phyloP scores from a whole-genome alignment of 2,888 invertebrate species.

The Polydrusus pterygomalis region DNA sequence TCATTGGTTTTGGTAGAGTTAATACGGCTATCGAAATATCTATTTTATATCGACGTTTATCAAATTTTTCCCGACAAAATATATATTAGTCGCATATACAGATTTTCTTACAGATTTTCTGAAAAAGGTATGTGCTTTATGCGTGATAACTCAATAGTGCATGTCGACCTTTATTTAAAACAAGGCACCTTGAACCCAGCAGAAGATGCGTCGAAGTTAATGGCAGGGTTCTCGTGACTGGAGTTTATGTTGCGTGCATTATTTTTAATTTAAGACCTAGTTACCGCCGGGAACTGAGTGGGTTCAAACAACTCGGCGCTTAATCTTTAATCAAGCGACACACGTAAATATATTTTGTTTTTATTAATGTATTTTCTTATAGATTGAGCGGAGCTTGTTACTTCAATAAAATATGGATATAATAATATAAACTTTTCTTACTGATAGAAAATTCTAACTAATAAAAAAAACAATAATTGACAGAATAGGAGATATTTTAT shows the following conservation, averaged over 20 bases:
- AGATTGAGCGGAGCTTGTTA: no score
- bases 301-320: constrained; percentile 12
- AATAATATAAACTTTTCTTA: no score
- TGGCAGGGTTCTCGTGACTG: constrained; percentile 5
- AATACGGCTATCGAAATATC: no score
- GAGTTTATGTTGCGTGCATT: constrained; percentile 18
- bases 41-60: no score
- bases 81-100: no score
- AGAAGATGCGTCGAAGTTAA: constrained; percentile 1
- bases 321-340: constrained; percentile 12
- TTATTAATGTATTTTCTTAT: background rate
- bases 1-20: no score
- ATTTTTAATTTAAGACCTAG: constrained; percentile 7
- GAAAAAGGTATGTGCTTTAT: background rate
- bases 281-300: constrained; percentile 16
- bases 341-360: constrained; percentile 3
- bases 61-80: no score
- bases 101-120: no score
- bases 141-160: background rate
- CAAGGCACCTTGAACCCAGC: background rate
- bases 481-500: no score
- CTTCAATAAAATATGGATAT: no score
- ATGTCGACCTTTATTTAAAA: background rate
- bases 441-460: no score
- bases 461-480: no score